Base-by-base conservation (phyloP, 2,888 invertebrate genomes). In the Drosophila seclusa region DNA sequence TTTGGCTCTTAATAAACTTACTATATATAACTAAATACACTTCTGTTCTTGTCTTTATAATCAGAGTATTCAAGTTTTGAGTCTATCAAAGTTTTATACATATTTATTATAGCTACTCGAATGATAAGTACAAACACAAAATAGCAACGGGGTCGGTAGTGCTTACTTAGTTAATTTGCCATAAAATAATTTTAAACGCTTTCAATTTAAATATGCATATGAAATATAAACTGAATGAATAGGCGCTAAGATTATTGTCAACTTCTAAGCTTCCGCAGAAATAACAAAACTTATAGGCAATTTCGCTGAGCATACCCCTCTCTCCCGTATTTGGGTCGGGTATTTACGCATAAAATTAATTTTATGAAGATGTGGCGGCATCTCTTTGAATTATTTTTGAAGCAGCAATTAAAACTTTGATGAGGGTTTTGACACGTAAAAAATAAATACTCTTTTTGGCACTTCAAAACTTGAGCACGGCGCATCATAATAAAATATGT, bases 21-120 rank as follows among this genome's bases (percentile, higher is more conserved):
- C 24, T 24, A 24, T 24, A 24, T 29, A 29, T 29, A 6, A 29
- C 29, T 29, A 29, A 6, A 1, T 29, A 29, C 29, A 6, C 29
- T 29, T 29, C 29, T 29, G 29, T 29, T 29, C 29, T 29, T 29
- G 1, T 29, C 29, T 29, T 29, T 29, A 29, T 29, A 29, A 7
- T 7, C 29, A 29, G 29, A 29, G 29, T 29, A 29, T 29, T 29
- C 29, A 29, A 1, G 0, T 34, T 13, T 21, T 13, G 7, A 45
- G 21, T 21, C 21, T 13, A 13, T 45, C 36, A 60, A 34, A 42
- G 42, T 42, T 57, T 11, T 16, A 32, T 34, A 59, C 52, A 59
- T 50, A 72, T 58, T 52, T 61, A 21, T 32, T 29, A 53, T 32
- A 21, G 29, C 36, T 55, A 21, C 2, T 31, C 31, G 31, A 31